Evolutionary conservation across 1,140 invertebrate genomes (phyloP).

Genomic region (Zaprionus inermis): DNA sequence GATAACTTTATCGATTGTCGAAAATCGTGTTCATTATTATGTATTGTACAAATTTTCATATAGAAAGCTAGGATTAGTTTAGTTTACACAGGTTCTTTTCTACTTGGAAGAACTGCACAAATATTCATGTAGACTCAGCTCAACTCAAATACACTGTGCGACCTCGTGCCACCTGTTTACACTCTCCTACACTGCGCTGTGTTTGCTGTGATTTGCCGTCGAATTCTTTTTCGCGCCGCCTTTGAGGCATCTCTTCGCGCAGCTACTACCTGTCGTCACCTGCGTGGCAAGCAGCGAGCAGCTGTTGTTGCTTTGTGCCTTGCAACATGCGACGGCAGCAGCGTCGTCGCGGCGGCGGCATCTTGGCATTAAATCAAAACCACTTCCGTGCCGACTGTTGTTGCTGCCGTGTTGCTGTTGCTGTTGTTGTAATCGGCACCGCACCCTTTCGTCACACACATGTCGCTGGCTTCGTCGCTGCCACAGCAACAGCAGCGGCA

Average conservation of each 20-base stretch:
- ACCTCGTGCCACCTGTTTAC: slow-evolving; percentile 42
- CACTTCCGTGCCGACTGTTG: slow-evolving; percentile 67
- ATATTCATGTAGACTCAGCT: too few species aligned
- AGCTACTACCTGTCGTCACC: slow-evolving; percentile 67
- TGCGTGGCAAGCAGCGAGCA: slow-evolving; percentile 42
- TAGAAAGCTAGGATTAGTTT: too few species aligned
- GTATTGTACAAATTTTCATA: too few species aligned
- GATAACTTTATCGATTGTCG: too few species aligned
- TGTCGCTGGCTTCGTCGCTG: slow-evolving; percentile 10
- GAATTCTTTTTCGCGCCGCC: slow-evolving; percentile 17
- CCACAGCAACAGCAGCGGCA: slow-evolving; percentile 31
- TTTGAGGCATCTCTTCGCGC: slow-evolving; percentile 2
- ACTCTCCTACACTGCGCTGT: slow-evolving; percentile 24
- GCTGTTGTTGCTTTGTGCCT: slow-evolving; percentile 69
- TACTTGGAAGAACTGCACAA: not conserved
- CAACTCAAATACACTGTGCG: not conserved
- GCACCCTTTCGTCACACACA: slow-evolving; percentile 43
- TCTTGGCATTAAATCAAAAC: slow-evolving; percentile 75
- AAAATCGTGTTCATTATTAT: too few species aligned
- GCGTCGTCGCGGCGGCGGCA: slow-evolving; percentile 32
- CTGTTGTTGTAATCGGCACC: slow-evolving; percentile 49
- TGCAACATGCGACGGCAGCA: slow-evolving; percentile 59
- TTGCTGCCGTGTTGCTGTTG: not conserved
- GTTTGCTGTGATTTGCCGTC: slow-evolving; percentile 25
- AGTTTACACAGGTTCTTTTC: too few species aligned